These are phyloP conservation scores for Propithecus perrieri DNA, from an alignment of 2,797 vertebrate species.

Conservation along the genomic window DNA sequence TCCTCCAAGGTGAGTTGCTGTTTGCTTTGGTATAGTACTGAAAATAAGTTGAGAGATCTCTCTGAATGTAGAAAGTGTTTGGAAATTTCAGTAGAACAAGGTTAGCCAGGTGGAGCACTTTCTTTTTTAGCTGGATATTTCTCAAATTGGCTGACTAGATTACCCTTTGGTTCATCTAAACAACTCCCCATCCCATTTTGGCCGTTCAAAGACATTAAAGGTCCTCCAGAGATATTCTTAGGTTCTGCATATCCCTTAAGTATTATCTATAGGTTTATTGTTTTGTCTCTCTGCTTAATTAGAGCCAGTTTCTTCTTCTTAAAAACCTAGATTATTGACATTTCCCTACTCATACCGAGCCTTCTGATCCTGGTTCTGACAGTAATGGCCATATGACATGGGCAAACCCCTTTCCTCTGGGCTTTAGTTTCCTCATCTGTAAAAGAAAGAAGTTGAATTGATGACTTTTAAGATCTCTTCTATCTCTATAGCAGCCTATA, in stretches of 20 bases:
- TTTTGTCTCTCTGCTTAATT: conserved; percentile 33
- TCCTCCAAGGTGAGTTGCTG: conserved; percentile 91
- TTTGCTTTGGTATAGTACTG: background rate
- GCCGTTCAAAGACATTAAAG: background rate
- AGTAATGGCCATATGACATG: background rate
- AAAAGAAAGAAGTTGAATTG: background rate
- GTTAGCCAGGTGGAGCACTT: background rate
- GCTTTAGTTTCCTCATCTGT: background rate
- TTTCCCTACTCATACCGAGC: background rate
- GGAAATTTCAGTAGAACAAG: background rate
- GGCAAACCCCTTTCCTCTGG: background rate
- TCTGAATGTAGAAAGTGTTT: background rate
- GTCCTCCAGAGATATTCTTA: background rate
- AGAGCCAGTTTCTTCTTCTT: background rate
- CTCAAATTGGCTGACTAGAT: background rate
- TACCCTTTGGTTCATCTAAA: background rate
- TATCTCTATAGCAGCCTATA: background rate
- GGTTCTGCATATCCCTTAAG: background rate
- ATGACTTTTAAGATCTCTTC: background rate
- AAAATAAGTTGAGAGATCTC: background rate
- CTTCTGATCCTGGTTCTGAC: background rate
- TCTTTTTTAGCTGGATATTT: background rate
- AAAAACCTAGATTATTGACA: background rate
- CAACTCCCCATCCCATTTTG: background rate
- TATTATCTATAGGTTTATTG: background rate